Evolutionary conservation across 2,113 vertebrate genomes (phyloP).

Genomic region (Saiga tatarica): DNA sequence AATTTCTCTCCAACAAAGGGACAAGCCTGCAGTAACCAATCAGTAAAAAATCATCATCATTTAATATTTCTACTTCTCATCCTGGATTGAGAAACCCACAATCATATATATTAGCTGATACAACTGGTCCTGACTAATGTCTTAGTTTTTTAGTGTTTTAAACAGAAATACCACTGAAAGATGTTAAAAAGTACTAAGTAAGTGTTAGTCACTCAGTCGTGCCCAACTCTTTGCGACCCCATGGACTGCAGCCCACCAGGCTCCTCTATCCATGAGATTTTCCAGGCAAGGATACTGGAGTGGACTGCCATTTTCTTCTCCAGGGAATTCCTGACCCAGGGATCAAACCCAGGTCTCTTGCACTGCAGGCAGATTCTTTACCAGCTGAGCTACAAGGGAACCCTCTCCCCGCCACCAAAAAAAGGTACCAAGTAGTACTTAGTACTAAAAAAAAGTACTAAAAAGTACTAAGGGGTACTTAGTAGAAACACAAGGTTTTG

Average conservation of each 20-base stretch:
- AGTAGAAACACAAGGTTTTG: background rate
- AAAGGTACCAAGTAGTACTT: background rate
- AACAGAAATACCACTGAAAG: background rate
- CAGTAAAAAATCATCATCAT: background rate
- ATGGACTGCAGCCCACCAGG: background rate
- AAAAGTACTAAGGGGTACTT: background rate
- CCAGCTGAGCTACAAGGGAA: background rate
- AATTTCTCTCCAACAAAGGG: background rate
- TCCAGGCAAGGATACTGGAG: background rate
- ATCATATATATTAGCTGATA: background rate
- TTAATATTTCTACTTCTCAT: background rate
- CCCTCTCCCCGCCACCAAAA: background rate
- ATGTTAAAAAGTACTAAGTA: background rate
- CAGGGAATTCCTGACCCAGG: background rate
- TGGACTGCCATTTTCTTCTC: background rate
- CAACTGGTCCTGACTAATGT: background rate
- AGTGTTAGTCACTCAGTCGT: background rate
- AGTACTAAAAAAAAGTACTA: background rate
- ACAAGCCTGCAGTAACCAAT: background rate
- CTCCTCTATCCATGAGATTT: background rate
- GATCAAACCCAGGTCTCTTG: background rate
- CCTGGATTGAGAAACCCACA: background rate
- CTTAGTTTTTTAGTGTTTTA: background rate
- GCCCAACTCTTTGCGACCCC: background rate
- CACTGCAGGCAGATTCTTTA: background rate